Evolutionary conservation across 2,113 vertebrate genomes (phyloP).

Genomic region (Elaphurus davidianus): DNA sequence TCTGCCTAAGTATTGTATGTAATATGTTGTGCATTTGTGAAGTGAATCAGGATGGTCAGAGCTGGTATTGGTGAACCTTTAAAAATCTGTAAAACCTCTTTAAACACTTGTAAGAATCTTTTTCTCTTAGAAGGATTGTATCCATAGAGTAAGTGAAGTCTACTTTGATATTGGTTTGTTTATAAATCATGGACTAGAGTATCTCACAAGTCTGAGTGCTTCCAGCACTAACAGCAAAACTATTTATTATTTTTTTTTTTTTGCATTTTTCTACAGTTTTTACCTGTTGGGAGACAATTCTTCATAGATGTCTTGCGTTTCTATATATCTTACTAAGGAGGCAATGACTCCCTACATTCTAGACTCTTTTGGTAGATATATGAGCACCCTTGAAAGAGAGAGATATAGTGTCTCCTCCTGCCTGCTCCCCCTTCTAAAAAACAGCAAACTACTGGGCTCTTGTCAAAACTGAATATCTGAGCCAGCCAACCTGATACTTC

Average conservation of each 20-base stretch:
- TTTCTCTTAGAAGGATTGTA: not conserved
- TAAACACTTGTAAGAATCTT: not conserved
- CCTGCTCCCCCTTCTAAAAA: not conserved
- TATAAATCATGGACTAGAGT: not conserved
- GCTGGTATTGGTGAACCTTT: not conserved
- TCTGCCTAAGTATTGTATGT: not conserved
- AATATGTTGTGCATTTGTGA: not conserved
- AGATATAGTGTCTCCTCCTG: not conserved
- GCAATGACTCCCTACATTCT: not conserved
- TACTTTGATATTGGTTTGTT: not conserved
- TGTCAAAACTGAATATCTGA: not conserved
- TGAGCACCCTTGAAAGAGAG: not conserved
- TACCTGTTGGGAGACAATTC: not conserved
- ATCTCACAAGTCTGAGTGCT: not conserved
- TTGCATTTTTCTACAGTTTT: not conserved
- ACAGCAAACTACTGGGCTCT: not conserved
- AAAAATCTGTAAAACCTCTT: not conserved
- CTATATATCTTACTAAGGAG: not conserved
- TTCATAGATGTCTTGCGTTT: not conserved
- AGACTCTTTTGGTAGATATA: not conserved
- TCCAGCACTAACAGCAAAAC: not conserved
- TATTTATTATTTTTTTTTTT: not conserved
- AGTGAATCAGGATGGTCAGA: not conserved
- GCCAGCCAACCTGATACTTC: too few species aligned
- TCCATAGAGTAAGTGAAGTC: not conserved